These are phyloP conservation scores for Pseudanteris insignis DNA, from an alignment of 2,888 invertebrate species.

Conservation along the genomic window DNA sequence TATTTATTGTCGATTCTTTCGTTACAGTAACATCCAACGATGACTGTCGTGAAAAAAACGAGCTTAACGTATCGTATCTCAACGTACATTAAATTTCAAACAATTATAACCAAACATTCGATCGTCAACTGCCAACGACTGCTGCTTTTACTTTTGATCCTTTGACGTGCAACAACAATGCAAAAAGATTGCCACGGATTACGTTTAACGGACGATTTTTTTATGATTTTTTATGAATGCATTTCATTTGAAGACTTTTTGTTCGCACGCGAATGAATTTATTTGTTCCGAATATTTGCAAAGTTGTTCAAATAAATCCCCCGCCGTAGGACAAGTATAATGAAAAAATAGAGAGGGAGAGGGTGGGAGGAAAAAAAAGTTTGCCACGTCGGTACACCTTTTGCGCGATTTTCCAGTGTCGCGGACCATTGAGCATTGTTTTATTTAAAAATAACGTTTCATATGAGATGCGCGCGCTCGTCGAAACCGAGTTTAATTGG, in stretches of 20 bases:
- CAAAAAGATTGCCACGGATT: conserved; percentile 21
- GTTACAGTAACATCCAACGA: conserved; percentile 4
- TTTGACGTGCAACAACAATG: conserved; percentile 18
- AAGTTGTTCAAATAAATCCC: conserved; percentile 40
- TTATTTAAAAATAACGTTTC: conserved; percentile 30
- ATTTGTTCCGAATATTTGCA: conserved; percentile 37
- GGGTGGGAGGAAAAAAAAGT: background rate
- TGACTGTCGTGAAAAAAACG: conserved; percentile 2
- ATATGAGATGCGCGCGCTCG: conserved; percentile 12
- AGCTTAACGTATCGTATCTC: conserved; percentile 1
- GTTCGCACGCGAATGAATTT: conserved; percentile 18
- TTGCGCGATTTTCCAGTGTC: conserved; percentile 13
- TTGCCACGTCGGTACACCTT: conserved; percentile 1
- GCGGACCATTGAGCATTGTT: conserved; percentile 23
- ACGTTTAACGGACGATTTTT: conserved; percentile 24
- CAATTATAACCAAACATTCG: conserved; percentile 14
- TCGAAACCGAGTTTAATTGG: conserved; percentile 24
- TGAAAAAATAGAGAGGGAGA: conserved; percentile 7
- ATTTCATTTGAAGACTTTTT: conserved; percentile 22
- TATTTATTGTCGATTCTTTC: too few species aligned
- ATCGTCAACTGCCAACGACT: conserved; percentile 11
- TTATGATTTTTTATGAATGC: conserved; percentile 25
- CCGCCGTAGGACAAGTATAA: conserved; percentile 19
- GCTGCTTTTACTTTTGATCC: conserved; percentile 25
- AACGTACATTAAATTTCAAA: conserved; percentile 12